Base-by-base conservation (phyloP, 2,113 vertebrate genomes). In the Syngnathoides biaculeatus region DNA sequence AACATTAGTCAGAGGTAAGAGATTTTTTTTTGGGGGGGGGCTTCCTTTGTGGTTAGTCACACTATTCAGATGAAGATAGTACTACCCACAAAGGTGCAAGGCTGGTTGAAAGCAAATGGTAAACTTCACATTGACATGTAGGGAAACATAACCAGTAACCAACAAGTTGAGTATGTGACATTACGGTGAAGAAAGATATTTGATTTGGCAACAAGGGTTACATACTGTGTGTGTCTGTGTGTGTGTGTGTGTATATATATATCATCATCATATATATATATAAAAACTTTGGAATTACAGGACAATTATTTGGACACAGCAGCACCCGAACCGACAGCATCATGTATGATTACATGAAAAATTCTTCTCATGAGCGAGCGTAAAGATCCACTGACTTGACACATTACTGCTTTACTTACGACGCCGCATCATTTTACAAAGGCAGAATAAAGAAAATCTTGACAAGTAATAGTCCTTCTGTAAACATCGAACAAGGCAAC, bases 401-500 rank as follows among this genome's bases (percentile, higher is more conserved):
- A 11, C 15, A 20, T 83, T 81, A 76, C 77, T 79, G 79, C 79
- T 73, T 5, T 38, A 55, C 73, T 81, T 52, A 62, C 43, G 30
- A 85, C 64, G 74, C 77, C 48, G 27, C 66, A 58, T 65, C 48
- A 19, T 22, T 52, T 52, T 66, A 52, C 43, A 62, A 67, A 71
- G 58, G 66, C 66, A 65, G 40, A 67, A 52, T 1, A 48, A 63
- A 56, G 47, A 53, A 35, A 58, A 30, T 8, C 26, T 7, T 5
- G 35, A 14, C 42, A 19, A 48, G 40, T 64, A 50, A 27, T 6
- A 13, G 20, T 26, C 43, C 20, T 57, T 17, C 52, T 72, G 82
- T 80, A 72, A 82, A 87, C 71, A 66, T 43, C 11, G 53, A 72
- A 77, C 67, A 73, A 84, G 76, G 82, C 84, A 81, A 68, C 69